phyloP scores from a whole-genome alignment of 2,888 invertebrate genomes.

The Drosophila anceps region DNA sequence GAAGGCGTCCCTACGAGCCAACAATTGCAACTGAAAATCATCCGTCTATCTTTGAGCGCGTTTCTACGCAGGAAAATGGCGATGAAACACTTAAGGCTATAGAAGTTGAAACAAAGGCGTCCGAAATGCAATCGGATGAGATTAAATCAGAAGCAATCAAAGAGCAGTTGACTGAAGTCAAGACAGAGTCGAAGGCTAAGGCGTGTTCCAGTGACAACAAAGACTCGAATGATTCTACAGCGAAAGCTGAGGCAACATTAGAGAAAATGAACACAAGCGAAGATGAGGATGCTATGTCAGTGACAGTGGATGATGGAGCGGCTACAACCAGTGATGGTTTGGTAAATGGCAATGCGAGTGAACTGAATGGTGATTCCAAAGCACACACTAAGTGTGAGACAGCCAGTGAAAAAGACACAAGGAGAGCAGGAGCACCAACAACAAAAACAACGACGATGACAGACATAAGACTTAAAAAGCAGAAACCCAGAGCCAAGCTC shows the following conservation, averaged over 20 bases:
- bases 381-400: conserved; percentile 43
- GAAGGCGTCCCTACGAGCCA: conserved; percentile 89
- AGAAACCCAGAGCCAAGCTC: conserved; percentile 83
- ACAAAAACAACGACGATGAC: conserved; percentile 45
- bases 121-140: conserved; percentile 38
- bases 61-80: conserved; percentile 56
- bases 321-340: conserved; percentile 15
- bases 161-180: conserved; percentile 30
- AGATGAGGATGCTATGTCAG: conserved; percentile 63
- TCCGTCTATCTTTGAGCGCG: conserved; percentile 52
- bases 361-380: conserved; percentile 55
- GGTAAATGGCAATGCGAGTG: conserved; percentile 50
- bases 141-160: conserved; percentile 58
- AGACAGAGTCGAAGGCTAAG: conserved; percentile 31
- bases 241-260: conserved; percentile 44
- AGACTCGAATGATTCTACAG: conserved; percentile 17
- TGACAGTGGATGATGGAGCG: conserved; percentile 42
- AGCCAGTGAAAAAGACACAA: conserved; percentile 16
- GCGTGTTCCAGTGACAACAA: conserved; percentile 27
- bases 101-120: conserved; percentile 22
- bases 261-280: conserved; percentile 83
- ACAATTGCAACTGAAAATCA: conserved; percentile 47
- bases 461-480: conserved; percentile 83
- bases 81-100: conserved; percentile 72
- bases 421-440: conserved; percentile 13